phyloP scores from a whole-genome alignment of 2,797 vertebrate species.

The Mallotus villosus region DNA sequence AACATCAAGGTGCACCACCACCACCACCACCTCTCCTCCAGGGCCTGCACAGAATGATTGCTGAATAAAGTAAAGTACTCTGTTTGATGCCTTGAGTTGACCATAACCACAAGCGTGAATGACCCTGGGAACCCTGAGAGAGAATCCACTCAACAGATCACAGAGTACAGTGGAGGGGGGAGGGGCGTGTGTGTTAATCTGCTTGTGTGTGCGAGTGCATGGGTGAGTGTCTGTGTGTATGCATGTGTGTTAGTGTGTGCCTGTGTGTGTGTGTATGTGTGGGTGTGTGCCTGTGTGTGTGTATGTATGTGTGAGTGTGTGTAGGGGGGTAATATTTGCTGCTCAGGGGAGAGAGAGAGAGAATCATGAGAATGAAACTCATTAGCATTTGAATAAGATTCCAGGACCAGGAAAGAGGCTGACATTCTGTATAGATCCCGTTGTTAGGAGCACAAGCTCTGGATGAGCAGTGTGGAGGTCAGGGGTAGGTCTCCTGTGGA shows the following conservation, averaged over 20 bases:
- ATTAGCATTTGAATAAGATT: slow-evolving; percentile 7
- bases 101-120: background rate
- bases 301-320: slow-evolving; percentile 18
- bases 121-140: background rate
- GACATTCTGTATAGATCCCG: background rate
- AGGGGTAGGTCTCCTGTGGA: background rate
- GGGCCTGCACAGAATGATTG: no score
- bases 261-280: background rate
- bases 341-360: background rate
- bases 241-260: background rate
- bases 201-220: slow-evolving; percentile 9
- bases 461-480: background rate
- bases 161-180: background rate
- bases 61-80: background rate
- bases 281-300: slow-evolving; percentile 11
- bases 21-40: no score
- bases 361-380: background rate
- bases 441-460: slow-evolving; percentile 1
- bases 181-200: background rate
- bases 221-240: slow-evolving; percentile 31
- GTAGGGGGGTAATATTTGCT: background rate
- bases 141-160: background rate
- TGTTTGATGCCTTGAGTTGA: background rate
- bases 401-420: slow-evolving; percentile 4
- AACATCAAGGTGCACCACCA: no score